Evolutionary conservation across 2,113 vertebrate species (phyloP).

Genomic region (Scytalopus superciliaris): DNA sequence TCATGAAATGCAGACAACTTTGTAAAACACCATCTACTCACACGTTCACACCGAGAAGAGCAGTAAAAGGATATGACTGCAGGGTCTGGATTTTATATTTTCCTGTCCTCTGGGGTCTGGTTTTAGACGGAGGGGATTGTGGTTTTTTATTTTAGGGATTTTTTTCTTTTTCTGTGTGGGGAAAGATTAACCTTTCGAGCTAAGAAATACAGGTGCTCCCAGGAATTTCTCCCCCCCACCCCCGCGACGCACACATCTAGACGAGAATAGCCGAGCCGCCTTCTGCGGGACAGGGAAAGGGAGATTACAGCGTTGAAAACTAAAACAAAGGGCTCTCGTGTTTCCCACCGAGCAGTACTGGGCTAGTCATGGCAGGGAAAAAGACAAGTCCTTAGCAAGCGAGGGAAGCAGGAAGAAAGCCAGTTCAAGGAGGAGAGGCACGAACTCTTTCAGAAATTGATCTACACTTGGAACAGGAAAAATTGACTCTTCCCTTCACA

Average conservation of each 20-base stretch:
- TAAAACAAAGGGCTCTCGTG: neutral
- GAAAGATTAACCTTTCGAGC: constrained; percentile 28
- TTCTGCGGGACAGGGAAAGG: neutral
- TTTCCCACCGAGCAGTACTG: neutral
- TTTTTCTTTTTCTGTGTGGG: neutral
- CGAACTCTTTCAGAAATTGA: neutral
- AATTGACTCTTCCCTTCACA: neutral
- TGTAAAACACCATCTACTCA: constrained; percentile 54
- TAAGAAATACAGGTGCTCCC: constrained; percentile 43
- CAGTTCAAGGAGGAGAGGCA: neutral
- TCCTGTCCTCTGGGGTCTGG: constrained; percentile 50
- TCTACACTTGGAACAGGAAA: constrained; percentile 4
- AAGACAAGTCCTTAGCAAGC: neutral
- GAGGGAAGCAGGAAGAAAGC: neutral
- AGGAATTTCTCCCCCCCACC: neutral
- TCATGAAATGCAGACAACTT: constrained; percentile 55
- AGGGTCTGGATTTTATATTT: constrained; percentile 59
- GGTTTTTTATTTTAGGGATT: neutral
- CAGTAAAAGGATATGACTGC: constrained; percentile 51
- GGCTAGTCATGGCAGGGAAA: neutral
- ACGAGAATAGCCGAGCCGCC: neutral
- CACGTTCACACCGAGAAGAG: constrained; percentile 55
- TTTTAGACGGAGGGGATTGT: constrained; percentile 30
- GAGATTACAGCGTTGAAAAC: neutral
- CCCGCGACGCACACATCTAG: neutral